Evolutionary conservation across 2,888 invertebrate genomes (phyloP).

Genomic region (Phorcus lineatus): DNA sequence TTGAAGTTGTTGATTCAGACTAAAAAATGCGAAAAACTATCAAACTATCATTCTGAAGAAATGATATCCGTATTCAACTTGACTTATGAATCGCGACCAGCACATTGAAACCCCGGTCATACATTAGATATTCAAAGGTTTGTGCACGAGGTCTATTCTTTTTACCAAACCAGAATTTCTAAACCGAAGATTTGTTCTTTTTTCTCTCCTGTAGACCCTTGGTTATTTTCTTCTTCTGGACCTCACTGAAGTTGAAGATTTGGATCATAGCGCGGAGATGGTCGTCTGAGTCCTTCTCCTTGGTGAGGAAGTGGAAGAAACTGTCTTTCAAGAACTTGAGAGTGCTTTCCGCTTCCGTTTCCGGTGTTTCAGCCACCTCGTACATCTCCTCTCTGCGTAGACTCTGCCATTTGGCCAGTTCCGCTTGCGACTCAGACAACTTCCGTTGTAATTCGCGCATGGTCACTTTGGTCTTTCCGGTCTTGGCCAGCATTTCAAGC

Average conservation of each 20-base stretch:
- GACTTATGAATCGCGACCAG: too few relatives aligned
- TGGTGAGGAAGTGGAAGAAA: slow-evolving; percentile 70
- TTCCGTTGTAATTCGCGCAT: slow-evolving; percentile 66
- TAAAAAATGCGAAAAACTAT: too few relatives aligned
- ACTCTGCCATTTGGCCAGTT: slow-evolving; percentile 72
- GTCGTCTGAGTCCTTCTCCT: slow-evolving; percentile 54
- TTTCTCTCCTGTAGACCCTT: slow-evolving; percentile 43
- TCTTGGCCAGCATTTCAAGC: slow-evolving; percentile 62
- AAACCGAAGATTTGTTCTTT: slow-evolving; percentile 5
- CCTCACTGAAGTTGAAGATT: slow-evolving; percentile 66
- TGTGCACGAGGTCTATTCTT: too few relatives aligned
- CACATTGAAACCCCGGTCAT: too few relatives aligned
- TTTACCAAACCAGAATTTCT: too few relatives aligned
- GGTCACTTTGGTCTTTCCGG: slow-evolving; percentile 50
- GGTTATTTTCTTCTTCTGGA: slow-evolving; percentile 61
- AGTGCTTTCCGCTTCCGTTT: slow-evolving; percentile 66
- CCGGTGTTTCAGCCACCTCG: slow-evolving; percentile 59
- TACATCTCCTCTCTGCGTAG: slow-evolving; percentile 64
- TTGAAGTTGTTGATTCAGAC: too few relatives aligned
- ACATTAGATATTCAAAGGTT: too few relatives aligned
- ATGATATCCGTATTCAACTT: too few relatives aligned
- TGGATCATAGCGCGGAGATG: slow-evolving; percentile 70
- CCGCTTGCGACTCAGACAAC: slow-evolving; percentile 63
- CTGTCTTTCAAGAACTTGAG: slow-evolving; percentile 68
- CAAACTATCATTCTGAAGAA: too few relatives aligned